Evolutionary conservation across 2,113 vertebrate species (phyloP).

Genomic region (Cynopterus brachyotis): DNA sequence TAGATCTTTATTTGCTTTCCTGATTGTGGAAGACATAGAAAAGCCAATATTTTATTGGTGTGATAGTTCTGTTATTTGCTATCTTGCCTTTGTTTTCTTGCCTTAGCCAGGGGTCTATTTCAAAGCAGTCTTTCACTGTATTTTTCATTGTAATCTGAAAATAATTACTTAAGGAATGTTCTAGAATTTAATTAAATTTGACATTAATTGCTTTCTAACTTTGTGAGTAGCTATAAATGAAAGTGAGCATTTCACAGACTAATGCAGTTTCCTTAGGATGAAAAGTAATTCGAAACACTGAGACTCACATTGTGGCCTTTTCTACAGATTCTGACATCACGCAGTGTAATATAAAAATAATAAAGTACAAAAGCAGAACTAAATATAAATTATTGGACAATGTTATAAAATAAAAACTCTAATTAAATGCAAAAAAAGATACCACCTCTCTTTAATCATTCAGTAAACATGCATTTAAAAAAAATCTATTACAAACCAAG

Average conservation of each 20-base stretch:
- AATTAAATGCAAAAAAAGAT: neutral
- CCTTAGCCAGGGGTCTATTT: neutral
- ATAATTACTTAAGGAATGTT: conserved; percentile 50
- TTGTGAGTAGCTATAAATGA: conserved; percentile 34
- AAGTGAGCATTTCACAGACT: neutral
- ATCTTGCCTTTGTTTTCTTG: neutral
- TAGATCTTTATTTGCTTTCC: neutral
- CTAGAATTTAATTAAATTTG: conserved; percentile 60
- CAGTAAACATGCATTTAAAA: neutral
- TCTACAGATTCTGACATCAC: neutral
- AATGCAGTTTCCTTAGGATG: neutral
- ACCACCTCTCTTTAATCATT: neutral
- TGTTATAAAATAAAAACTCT: neutral
- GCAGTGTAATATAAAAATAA: neutral
- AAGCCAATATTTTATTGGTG: neutral
- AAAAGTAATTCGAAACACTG: neutral
- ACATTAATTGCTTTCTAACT: conserved; percentile 64
- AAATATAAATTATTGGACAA: neutral
- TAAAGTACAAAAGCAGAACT: neutral
- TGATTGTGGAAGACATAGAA: neutral
- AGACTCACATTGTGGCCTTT: neutral
- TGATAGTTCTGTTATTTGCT: neutral
- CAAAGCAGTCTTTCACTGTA: neutral
- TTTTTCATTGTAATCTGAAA: conserved; percentile 3
- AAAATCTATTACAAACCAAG: neutral